phyloP scores from a whole-genome alignment of 2,797 vertebrate genomes.

The Neoniphon sammara region DNA sequence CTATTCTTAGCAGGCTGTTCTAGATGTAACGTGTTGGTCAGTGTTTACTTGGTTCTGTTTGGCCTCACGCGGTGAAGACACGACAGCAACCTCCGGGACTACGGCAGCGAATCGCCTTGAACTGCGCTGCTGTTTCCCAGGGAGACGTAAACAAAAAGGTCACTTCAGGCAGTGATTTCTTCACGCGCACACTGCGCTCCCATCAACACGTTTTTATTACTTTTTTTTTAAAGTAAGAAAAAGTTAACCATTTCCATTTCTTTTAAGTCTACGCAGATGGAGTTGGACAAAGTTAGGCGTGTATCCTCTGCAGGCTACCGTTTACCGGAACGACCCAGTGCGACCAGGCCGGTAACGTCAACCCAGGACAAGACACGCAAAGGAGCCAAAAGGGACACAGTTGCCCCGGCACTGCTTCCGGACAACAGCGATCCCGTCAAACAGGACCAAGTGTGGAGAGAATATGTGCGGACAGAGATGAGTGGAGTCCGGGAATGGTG shows the following conservation, averaged over 20 bases:
- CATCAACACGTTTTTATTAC: too few relatives aligned
- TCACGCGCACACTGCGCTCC: not conserved
- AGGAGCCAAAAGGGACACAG: not conserved
- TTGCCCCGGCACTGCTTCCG: slow-evolving; percentile 4
- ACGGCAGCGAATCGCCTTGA: too few relatives aligned
- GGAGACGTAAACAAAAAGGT: slow-evolving; percentile 60
- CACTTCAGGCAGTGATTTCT: slow-evolving; percentile 58
- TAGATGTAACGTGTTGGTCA: too few relatives aligned
- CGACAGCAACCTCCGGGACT: not conserved
- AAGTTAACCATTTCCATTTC: not conserved
- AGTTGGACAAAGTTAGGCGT: slow-evolving; percentile 61
- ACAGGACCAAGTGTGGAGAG: slow-evolving; percentile 83
- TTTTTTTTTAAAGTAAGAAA: not conserved
- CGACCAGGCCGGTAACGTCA: slow-evolving; percentile 47
- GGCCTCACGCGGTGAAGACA: not conserved
- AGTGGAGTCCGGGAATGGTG: slow-evolving; percentile 80
- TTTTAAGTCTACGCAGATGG: slow-evolving; percentile 49
- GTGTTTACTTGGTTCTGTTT: not conserved
- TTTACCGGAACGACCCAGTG: slow-evolving; percentile 64
- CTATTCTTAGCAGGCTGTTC: too few relatives aligned
- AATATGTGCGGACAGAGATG: slow-evolving; percentile 78
- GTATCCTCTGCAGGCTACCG: slow-evolving; percentile 77
- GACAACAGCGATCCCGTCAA: slow-evolving; percentile 72
- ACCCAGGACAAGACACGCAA: slow-evolving; percentile 12
- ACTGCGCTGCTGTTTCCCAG: slow-evolving; percentile 43